Evolutionary conservation across 2,888 invertebrate genomes (phyloP).

Genomic region (Octonoba sinensis): DNA sequence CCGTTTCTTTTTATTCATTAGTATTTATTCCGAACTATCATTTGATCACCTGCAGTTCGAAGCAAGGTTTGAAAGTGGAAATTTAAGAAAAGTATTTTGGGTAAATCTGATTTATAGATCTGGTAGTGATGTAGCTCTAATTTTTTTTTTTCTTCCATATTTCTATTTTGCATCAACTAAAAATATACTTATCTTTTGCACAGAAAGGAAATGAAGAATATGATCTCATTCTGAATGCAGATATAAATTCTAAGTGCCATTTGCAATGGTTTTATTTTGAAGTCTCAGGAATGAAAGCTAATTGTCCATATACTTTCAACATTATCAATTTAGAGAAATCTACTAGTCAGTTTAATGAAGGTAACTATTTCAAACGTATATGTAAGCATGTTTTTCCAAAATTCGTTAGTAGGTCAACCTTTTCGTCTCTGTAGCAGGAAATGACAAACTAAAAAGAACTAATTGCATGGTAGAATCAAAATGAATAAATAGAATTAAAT

Average conservation of each 20-base stretch:
- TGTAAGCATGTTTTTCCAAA: background rate
- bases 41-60: conserved; percentile 78
- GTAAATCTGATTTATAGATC: conserved; percentile 71
- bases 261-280: conserved; percentile 94
- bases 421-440: too few relatives aligned
- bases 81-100: conserved; percentile 85
- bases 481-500: too few relatives aligned
- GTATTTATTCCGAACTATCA: conserved; percentile 70
- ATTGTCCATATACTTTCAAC: conserved; percentile 83
- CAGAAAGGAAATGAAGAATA: conserved; percentile 84
- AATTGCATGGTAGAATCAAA: too few relatives aligned
- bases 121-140: background rate
- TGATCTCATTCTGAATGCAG: conserved; percentile 85
- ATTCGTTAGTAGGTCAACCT: too few relatives aligned
- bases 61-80: conserved; percentile 88
- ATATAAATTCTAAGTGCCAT: conserved; percentile 83
- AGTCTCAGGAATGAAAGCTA: conserved; percentile 81
- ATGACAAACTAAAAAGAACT: too few relatives aligned
- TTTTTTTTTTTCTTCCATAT: background rate
- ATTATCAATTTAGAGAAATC: conserved; percentile 89
- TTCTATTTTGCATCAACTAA: background rate
- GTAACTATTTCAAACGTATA: too few relatives aligned
- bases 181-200: conserved; percentile 57
- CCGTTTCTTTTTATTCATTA: conserved; percentile 58
- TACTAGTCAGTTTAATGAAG: conserved; percentile 88